Percentiles rank a stretch among this genome's conserved stretches.
These are phyloP conservation scores for Girardinus metallicus DNA, from an alignment of 2,797 vertebrate genomes.

Conservation along the genomic window DNA sequence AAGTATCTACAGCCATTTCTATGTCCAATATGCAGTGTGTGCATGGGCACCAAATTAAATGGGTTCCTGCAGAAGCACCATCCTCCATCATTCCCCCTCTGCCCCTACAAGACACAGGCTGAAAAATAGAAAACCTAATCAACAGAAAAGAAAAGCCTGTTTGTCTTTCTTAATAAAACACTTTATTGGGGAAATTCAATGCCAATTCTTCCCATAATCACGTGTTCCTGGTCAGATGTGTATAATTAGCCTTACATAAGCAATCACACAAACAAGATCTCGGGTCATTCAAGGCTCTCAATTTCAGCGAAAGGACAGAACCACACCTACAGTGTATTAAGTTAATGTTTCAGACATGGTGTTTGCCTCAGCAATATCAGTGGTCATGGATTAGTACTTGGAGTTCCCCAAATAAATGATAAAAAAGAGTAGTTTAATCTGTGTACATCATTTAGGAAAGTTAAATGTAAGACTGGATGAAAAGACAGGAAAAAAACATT, in stretches of 20 bases:
- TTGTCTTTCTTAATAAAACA: conserved; percentile 64
- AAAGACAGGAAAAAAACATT: neutral
- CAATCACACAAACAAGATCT: conserved; percentile 53
- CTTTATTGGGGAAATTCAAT: conserved; percentile 58
- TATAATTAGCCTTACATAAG: conserved; percentile 61
- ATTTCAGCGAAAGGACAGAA: conserved; percentile 13
- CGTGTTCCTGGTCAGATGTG: conserved; percentile 71
- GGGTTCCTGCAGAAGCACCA: conserved; percentile 50
- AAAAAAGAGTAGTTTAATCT: neutral
- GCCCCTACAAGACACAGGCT: conserved; percentile 50
- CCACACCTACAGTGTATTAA: neutral
- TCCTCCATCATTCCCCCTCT: conserved; percentile 47
- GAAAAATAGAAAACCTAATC: conserved; percentile 67
- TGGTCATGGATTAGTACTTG: neutral
- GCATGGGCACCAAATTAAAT: conserved; percentile 53
- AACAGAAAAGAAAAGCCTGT: conserved; percentile 64
- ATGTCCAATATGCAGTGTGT: conserved; percentile 53
- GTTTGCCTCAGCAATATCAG: neutral
- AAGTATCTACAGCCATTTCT: conserved; percentile 44
- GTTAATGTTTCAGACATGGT: conserved; percentile 21
- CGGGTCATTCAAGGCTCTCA: conserved; percentile 47
- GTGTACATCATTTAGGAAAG: neutral
- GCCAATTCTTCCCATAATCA: conserved; percentile 60
- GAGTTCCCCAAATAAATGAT: neutral
- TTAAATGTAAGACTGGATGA: neutral